Base-by-base conservation (phyloP, 2,888 invertebrate genomes). In the Hybos culiciformis region DNA sequence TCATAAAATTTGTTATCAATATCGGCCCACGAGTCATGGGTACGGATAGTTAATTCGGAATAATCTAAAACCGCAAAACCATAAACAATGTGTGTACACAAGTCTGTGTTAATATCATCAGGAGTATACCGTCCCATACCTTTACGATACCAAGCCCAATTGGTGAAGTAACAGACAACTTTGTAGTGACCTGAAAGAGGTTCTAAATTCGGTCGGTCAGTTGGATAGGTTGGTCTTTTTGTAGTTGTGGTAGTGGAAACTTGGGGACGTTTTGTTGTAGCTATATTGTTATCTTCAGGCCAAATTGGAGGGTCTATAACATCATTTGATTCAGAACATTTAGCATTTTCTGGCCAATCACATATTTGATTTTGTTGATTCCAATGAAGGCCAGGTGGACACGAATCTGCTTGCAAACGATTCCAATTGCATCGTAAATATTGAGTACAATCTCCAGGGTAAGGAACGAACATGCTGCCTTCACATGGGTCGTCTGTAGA, bases 21-120 rank as follows among this genome's bases (percentile, higher is more conserved):
- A 61, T 90, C 90, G 1, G 88, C 85, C 88, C 90, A 90, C 5
- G 86, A 81, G 59, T 91, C 91, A 57, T 88, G 88, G 0, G 88
- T 82, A 54, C 78, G 80, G 44, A 85, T 77, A 14, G 79, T 75
- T 5, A 88, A 70, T 37, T 83, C 80, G 12, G 84, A 82, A 51
- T 78, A 78, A 54, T 90, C 85, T 39, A 93, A 67, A n/a, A 90
- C 88, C 0, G 91, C 92, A 56, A 93, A 93, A 11, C 92, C 92
- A 58, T 92, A 93, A 1, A 93, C 79, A 41, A 94, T 78, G 59
- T 94, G 93, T 0, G 93, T 92, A 58, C 93, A 94, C 1, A 92
- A 73, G 46, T 80, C 77, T 2, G 86, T 78, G 56, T 91, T 83
- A 39, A 91, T 88, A 56, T 91, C 77, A 56, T 87, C 86, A 0